phyloP scores from a whole-genome alignment of 2,113 vertebrate species.

The Heterocephalus glaber region DNA sequence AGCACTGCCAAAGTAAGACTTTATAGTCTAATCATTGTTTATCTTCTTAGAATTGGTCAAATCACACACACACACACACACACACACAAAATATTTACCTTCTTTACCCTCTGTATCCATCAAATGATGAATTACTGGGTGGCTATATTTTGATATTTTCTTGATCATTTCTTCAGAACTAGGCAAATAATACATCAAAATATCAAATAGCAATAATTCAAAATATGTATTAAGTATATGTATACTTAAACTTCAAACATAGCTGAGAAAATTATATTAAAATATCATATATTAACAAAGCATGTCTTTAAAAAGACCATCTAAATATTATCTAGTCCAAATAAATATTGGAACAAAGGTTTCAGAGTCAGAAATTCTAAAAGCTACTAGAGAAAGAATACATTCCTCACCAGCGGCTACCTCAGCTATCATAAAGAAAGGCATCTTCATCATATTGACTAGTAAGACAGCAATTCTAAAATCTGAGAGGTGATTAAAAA shows the following conservation, averaged over 20 bases:
- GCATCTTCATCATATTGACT: background rate
- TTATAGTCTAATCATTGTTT: background rate
- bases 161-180: slow-evolving; percentile 78
- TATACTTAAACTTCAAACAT: background rate
- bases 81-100: slow-evolving; percentile 80
- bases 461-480: background rate
- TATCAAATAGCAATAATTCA: slow-evolving; percentile 55
- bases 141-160: slow-evolving; percentile 44
- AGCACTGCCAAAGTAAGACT: background rate
- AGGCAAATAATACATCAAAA: slow-evolving; percentile 67
- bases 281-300: background rate
- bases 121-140: slow-evolving; percentile 33
- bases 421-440: background rate
- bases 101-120: slow-evolving; percentile 67
- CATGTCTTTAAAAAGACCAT: slow-evolving; percentile 11
- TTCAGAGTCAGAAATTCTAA: slow-evolving; percentile 22
- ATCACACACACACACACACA: background rate
- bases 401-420: background rate
- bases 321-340: background rate
- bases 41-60: background rate
- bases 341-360: background rate
- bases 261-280: slow-evolving; percentile 41
- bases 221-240: background rate
- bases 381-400: slow-evolving; percentile 10
- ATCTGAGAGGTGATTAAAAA: slow-evolving; percentile 16